phyloP scores from a whole-genome alignment of 2,797 vertebrate genomes.

The Odontamblyopus rebecca region DNA sequence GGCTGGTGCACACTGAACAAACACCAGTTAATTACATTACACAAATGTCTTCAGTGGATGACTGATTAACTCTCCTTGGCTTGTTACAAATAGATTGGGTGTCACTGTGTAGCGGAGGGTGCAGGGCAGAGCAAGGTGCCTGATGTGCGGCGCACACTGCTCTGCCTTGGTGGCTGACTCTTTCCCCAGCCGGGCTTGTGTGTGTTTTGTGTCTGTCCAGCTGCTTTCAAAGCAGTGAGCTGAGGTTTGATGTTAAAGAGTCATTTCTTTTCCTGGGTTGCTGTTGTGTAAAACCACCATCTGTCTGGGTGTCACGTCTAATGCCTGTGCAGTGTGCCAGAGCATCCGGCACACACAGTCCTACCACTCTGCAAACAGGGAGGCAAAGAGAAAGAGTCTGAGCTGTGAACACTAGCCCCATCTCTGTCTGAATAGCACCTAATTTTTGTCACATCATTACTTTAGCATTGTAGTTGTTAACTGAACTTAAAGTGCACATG shows the following conservation, averaged over 20 bases:
- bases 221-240: constrained; percentile 64
- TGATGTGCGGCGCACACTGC: constrained; percentile 28
- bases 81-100: constrained; percentile 1
- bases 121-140: constrained; percentile 27
- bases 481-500: no score
- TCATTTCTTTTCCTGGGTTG: constrained; percentile 45
- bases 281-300: constrained; percentile 59
- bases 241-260: constrained; percentile 66
- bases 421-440: not conserved
- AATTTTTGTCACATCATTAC: not conserved
- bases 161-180: constrained; percentile 40
- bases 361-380: constrained; percentile 7
- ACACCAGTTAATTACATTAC: not conserved
- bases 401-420: not conserved
- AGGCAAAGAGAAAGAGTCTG: not conserved
- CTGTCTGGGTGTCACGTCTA: constrained; percentile 56
- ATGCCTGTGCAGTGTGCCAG: constrained; percentile 41
- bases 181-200: constrained; percentile 31
- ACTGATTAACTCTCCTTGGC: not conserved
- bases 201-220: constrained; percentile 54
- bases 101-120: constrained; percentile 21
- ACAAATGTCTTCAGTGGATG: not conserved
- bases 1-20: not conserved
- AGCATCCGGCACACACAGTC: constrained; percentile 17
- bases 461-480: constrained; percentile 6